These are phyloP conservation scores for Drosophila azteca DNA, from an alignment of 1,140 invertebrate genomes.

Conservation along the genomic window DNA sequence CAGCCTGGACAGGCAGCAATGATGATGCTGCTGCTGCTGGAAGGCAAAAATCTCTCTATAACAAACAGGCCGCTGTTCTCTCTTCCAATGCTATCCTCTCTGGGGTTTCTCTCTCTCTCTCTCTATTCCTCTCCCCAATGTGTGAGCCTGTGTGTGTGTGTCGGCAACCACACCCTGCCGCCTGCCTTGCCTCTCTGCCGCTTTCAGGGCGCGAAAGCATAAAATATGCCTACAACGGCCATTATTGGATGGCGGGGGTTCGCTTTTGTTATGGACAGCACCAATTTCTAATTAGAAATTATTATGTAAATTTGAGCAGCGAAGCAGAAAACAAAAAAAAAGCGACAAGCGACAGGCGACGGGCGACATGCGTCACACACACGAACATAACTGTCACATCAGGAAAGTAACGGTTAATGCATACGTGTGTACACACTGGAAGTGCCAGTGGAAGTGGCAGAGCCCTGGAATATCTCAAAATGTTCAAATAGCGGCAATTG, in stretches of 20 bases:
- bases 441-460: constrained; percentile 37
- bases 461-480: constrained; percentile 71
- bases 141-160: constrained; percentile 3
- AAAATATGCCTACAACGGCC: constrained; percentile 61
- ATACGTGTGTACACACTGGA: constrained; percentile 62
- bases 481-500: constrained; percentile 76
- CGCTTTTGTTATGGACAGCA: constrained; percentile 61
- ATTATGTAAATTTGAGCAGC: constrained; percentile 60
- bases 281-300: constrained; percentile 80
- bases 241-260: constrained; percentile 16
- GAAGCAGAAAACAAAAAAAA: constrained; percentile 38
- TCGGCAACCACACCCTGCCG: constrained; percentile 72
- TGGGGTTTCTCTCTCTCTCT: constrained; percentile 26
- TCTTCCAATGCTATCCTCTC: constrained; percentile 9
- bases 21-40: constrained; percentile 61
- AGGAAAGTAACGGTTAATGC: constrained; percentile 51
- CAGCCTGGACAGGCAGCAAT: no score
- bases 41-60: constrained; percentile 62
- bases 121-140: constrained; percentile 12
- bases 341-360: constrained; percentile 26
- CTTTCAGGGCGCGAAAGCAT: constrained; percentile 62
- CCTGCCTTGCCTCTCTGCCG: constrained; percentile 39
- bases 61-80: constrained; percentile 31
- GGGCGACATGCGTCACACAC: constrained; percentile 18
- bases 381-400: constrained; percentile 74